phyloP scores from a whole-genome alignment of 2,113 vertebrate species.

The Rhizomys pruinosus region DNA sequence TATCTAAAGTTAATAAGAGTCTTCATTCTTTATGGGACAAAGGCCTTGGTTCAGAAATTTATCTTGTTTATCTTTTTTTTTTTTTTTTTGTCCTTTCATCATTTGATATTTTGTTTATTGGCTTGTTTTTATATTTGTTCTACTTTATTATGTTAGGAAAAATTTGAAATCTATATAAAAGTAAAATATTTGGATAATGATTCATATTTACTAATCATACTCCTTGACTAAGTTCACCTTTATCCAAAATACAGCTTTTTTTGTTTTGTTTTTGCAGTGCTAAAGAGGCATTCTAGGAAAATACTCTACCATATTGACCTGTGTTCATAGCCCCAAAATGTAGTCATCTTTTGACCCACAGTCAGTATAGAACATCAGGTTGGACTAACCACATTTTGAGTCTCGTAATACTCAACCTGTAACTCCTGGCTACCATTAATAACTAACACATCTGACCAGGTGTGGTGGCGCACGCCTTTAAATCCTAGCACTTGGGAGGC shows the following conservation, averaged over 20 bases:
- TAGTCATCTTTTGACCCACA: slow-evolving; percentile 9
- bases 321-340: not conserved
- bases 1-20: no score
- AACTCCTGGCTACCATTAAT: not conserved
- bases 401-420: not conserved
- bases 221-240: no score
- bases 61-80: no score
- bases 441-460: no score
- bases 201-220: not conserved
- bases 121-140: not conserved
- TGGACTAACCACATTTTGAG: not conserved
- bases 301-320: no score
- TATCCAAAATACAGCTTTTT: not conserved
- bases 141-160: slow-evolving; percentile 10
- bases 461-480: not conserved
- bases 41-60: no score
- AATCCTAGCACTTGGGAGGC: not conserved
- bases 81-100: no score
- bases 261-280: not conserved
- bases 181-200: not conserved
- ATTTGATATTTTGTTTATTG: no score
- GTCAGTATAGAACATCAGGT: not conserved
- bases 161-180: not conserved
- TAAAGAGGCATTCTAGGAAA: no score
- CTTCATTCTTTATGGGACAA: no score